Base-by-base conservation (phyloP, 2,113 vertebrate species). In the Mirza zaza region DNA sequence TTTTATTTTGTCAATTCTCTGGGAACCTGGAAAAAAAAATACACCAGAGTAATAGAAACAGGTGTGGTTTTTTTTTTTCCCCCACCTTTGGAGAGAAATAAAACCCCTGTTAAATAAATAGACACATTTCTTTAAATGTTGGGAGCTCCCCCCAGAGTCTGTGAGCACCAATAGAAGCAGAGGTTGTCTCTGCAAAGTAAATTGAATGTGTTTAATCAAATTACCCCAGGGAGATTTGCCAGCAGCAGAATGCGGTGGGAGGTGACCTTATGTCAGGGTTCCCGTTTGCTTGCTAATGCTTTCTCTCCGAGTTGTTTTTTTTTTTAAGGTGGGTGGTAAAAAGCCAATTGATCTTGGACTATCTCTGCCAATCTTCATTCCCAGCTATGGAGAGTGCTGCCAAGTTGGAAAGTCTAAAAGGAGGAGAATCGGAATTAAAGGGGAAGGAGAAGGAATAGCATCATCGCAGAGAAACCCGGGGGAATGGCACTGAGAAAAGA, bases 161-260 rank as follows among this genome's bases (percentile, higher is more conserved):
- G 8, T 67, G 34, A 90, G 42, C 50, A 10, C 20, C 67, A 50
- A 20, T 21, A 91, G 76, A 90, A 75, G 59, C 25, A 39, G 29
- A 11, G 9, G 20, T 87, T 89, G 36, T 97, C 42, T 97, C 83
- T 88, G 59, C 25, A 92, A 95, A 94, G 48, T 70, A 96, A 97
- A 96, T 92, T 89, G 84, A 96, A 92, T 59, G 68, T 83, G n/a
- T 77, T 97, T 95, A 96, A 94, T 96, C 79, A 86, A 85, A 94
- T 94, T 90, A 83, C 70, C 84, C 70, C 70, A 59, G 75, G 70
- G 87, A 96, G 75, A 75, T n/a, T 90, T 10, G 32, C 67, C 76
- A 80, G 71, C 39, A 23, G 68, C 75, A 32, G 59, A 67, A 93
- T 57, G n/a, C 12, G 84, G 75, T 55, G 55, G 75, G 75, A 92